Evolutionary conservation across 1,140 invertebrate species (phyloP).

Genomic region (Babylonia areolata): DNA sequence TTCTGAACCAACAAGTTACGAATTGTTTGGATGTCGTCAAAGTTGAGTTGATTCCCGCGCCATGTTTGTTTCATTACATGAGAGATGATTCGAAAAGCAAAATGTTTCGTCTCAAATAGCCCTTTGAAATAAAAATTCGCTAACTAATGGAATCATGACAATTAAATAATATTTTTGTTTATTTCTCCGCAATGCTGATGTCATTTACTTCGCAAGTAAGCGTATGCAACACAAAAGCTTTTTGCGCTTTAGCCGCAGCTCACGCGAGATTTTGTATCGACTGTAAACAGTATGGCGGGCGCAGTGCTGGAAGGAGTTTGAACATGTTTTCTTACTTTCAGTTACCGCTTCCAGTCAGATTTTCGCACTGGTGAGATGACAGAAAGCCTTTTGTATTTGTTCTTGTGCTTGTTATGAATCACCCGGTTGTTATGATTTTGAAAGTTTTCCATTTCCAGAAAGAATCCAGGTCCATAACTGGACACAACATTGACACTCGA

Average conservation of each 20-base stretch:
- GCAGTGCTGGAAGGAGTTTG: constrained; percentile 13
- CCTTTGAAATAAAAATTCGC: background rate
- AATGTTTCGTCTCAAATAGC: background rate
- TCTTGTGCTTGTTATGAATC: too few species aligned
- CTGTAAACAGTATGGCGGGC: constrained; percentile 51
- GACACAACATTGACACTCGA: too few species aligned
- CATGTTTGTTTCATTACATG: constrained; percentile 3
- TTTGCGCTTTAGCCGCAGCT: background rate
- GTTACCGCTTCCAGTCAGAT: background rate
- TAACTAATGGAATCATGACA: background rate
- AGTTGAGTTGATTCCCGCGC: constrained; percentile 25
- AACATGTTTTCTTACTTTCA: constrained; percentile 15
- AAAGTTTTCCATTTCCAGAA: too few species aligned
- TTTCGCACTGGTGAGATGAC: background rate
- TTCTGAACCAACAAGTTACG: background rate
- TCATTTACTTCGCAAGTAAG: too few species aligned
- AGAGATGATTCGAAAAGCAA: background rate
- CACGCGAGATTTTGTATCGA: constrained; percentile 42
- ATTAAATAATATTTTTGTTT: background rate
- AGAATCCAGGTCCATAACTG: too few species aligned
- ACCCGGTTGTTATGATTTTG: too few species aligned
- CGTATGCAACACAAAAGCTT: too few species aligned
- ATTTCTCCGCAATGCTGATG: too few species aligned
- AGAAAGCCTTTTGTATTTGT: background rate
- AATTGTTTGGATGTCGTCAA: background rate